These are phyloP conservation scores for Poecile atricapillus DNA, from an alignment of 2,113 vertebrate genomes.

Conservation along the genomic window DNA sequence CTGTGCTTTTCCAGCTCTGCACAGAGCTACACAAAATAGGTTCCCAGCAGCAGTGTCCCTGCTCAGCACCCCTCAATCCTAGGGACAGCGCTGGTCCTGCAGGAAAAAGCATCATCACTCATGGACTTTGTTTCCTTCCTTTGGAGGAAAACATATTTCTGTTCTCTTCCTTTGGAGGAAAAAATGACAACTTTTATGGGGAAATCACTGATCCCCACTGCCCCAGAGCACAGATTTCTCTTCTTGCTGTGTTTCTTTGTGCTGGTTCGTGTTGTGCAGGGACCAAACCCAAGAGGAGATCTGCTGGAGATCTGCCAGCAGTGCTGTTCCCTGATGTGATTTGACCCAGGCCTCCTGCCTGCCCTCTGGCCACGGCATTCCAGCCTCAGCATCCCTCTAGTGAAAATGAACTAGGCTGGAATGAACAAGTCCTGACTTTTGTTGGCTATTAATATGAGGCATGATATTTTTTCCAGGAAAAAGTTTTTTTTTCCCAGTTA, in stretches of 20 bases:
- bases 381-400: background rate
- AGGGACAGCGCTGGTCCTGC: background rate
- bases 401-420: background rate
- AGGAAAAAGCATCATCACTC: background rate
- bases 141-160: background rate
- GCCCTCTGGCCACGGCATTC: background rate
- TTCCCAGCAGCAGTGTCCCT: background rate
- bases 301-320: background rate
- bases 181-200: background rate
- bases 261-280: accelerated
- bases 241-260: background rate
- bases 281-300: background rate
- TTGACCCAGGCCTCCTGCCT: background rate
- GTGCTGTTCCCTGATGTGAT: background rate
- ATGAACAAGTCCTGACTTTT: background rate
- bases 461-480: background rate
- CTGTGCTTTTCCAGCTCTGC: slow-evolving; percentile 18
- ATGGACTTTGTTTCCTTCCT: background rate
- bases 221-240: background rate
- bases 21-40: background rate
- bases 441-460: background rate
- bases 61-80: background rate
- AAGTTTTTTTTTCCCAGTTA: background rate
- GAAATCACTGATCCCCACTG: background rate
- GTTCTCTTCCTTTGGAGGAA: background rate